Evolutionary conservation across 2,888 invertebrate genomes (phyloP), one percentile per base, ranked within the genome.

Genomic region (Callosobruchus maculatus): DNA sequence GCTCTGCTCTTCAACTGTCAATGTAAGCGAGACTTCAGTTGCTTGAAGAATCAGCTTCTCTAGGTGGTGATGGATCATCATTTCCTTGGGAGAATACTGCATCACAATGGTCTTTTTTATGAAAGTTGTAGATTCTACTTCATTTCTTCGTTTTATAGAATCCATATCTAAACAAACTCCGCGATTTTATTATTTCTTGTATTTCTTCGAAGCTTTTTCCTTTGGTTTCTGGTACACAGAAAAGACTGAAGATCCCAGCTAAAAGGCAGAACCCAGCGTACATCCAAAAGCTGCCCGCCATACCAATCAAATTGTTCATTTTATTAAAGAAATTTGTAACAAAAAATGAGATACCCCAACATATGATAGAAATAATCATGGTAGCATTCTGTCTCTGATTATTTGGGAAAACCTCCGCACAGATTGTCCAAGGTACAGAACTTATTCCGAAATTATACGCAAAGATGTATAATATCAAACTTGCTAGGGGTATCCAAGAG

Each of bases 131-230:
- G 3, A 13, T 13, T 49, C 13, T 49, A 1, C 4, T 18, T 18
- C 1, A 1, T 49, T 49, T 49, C 18, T 49, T 49, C 18, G 7
- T 18, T 68, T 68, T 18, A 68, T 9, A 21, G 21, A 4, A 68
- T 21, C 68, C 68, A 7, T 21, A 68, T 0, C 22, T 68, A 20
- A 68, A 68, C 21, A 68, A 20, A 2, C 5, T 68, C 21, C 20
- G 7, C 9, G 68, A n/a, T 22, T 22, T 68, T 13, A 71, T 22
- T 69, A 91, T 91, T 74, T 91, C 90, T 86, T 95, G 94, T 78
- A 97, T 97, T 88, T 97, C 92, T 82, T 93, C 92, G 81, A 96
- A 90, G 81, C 94, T 93, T 87, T 94, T 93, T 67, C 96, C 97
- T 87, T 95, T 96, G 0, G 97, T 97, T 88, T 97, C 97, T 2